Percentiles rank a stretch among this genome's conserved stretches.
These are phyloP conservation scores for Thecocarcelia acutangulata DNA, from an alignment of 2,888 invertebrate genomes.

Conservation along the genomic window DNA sequence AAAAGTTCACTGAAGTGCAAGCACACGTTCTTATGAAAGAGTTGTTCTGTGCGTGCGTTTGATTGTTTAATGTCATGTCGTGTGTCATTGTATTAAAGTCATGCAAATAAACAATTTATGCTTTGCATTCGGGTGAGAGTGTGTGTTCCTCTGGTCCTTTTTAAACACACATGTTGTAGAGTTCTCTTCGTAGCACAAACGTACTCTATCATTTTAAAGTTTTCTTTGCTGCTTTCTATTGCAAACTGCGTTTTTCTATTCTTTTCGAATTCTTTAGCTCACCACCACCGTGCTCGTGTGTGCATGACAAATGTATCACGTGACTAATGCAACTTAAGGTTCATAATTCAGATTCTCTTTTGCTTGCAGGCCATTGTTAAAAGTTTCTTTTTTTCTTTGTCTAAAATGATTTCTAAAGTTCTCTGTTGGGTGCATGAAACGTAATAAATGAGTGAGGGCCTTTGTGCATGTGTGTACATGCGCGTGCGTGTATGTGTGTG, in stretches of 20 bases:
- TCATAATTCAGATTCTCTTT: constrained; percentile 22
- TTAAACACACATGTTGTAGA: not conserved
- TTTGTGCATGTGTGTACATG: not conserved
- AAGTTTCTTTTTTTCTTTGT: not conserved
- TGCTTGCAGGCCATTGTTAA: constrained; percentile 52
- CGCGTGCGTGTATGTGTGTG: not conserved
- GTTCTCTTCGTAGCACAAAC: constrained; percentile 1
- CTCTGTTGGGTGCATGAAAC: constrained; percentile 32
- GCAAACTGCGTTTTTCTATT: constrained; percentile 27
- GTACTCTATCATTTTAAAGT: constrained; percentile 19
- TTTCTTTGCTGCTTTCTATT: constrained; percentile 12
- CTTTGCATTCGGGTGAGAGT: not conserved
- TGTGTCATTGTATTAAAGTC: constrained; percentile 54
- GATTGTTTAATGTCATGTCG: constrained; percentile 12
- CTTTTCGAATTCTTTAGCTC: constrained; percentile 34
- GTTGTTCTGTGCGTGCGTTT: not conserved
- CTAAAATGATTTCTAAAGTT: constrained; percentile 27
- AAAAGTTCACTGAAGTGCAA: constrained; percentile 55
- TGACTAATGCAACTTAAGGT: constrained; percentile 57
- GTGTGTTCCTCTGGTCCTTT: not conserved
- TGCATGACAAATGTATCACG: constrained; percentile 66
- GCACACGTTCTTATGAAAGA: not conserved
- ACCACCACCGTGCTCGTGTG: constrained; percentile 51
- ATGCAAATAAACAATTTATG: constrained; percentile 58
- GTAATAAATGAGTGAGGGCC: not conserved